Conservation (phyloP, 2,797 vertebrate species). For the Gobionotothen gibberifrons region DNA sequence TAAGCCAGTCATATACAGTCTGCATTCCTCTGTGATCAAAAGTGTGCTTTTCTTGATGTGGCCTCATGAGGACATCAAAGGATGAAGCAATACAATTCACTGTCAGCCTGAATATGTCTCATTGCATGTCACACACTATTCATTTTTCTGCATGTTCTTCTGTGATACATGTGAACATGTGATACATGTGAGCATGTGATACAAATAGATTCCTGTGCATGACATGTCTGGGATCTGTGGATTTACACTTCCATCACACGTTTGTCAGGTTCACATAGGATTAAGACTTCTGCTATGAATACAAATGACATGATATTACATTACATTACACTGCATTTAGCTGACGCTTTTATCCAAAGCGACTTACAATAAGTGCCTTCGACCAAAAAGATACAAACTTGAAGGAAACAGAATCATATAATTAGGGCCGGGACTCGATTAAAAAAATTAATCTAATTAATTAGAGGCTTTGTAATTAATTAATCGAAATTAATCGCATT, state of each 20-base stretch:
- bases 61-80: constrained; percentile 18
- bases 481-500: too few relatives aligned
- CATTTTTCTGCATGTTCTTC: not conserved
- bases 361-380: too few relatives aligned
- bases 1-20: not conserved
- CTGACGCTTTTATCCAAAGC: too few relatives aligned
- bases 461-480: too few relatives aligned
- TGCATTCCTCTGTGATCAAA: not conserved
- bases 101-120: not conserved
- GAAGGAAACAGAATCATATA: too few relatives aligned
- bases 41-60: not conserved
- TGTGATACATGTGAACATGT: too few relatives aligned
- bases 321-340: too few relatives aligned
- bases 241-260: not conserved
- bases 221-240: not conserved
- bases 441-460: too few relatives aligned
- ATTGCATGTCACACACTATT: not conserved
- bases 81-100: not conserved
- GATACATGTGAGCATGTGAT: too few relatives aligned
- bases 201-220: not conserved
- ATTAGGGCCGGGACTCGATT: too few relatives aligned
- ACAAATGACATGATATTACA: not conserved
- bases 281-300: not conserved
- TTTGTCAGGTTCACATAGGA: not conserved
- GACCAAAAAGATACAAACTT: too few relatives aligned